Base-by-base conservation (phyloP, 2,888 invertebrate species). In the Microctonus brassicae region DNA sequence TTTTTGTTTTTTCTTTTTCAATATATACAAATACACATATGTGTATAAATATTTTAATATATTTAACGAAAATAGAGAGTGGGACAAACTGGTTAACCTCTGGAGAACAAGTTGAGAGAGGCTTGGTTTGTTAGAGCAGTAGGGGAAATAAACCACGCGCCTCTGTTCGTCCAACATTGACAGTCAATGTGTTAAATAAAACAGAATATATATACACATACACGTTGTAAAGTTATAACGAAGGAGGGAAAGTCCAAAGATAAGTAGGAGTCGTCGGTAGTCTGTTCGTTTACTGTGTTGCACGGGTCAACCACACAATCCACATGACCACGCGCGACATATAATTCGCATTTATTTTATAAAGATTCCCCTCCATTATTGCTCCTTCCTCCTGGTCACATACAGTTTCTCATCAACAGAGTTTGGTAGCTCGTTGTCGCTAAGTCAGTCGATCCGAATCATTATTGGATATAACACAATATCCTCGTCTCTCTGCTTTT, bases 41-140 rank as follows among this genome's bases (percentile, higher is more conserved):
- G n/a, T n/a, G n/a, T n/a, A n/a, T n/a, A n/a, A n/a, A n/a, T n/a
- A n/a, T n/a, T n/a, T n/a, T n/a, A n/a, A n/a, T n/a, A n/a, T n/a
- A n/a, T n/a, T n/a, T n/a, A n/a, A n/a, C n/a, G 10, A 29, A 64
- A 65, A 33, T 33, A 66, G 81, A 84, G 86, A 85, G 86, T 85
- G 86, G 86, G 85, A 84, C 84, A 86, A 86, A 87, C 86, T 86
- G 86, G 86, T 87, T 87, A 85, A 84, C 86, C 85, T 86, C 84
- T 84, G 80, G 80, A 78, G 77, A 74, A 74, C 79, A 67, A 73
- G 76, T 73, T 66, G 73, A 39, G 58, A 39, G 69, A 68, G 68
- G 57, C 39, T 64, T 55, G 60, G 60, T 64, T 47, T 47, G 71
- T 72, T 70, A 62, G 34, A 57, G 57, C 20, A 73, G 72, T 52